Conservation (phyloP, 2,797 vertebrate genomes). For the Florisuga fusca region DNA sequence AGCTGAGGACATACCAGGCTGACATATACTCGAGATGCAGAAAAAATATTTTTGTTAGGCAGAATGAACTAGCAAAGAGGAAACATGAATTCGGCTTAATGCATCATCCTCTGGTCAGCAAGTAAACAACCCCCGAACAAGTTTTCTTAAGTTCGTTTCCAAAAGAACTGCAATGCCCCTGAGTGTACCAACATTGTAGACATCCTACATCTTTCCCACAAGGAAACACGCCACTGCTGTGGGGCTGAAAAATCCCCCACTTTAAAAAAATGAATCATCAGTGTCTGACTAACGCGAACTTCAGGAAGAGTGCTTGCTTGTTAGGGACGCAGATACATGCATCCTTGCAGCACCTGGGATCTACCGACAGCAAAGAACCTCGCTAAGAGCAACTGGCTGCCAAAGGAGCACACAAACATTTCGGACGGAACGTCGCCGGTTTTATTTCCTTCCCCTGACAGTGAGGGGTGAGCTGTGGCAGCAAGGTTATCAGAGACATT, state of each 20-base stretch:
- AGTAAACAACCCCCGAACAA: background rate
- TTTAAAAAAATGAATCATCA: background rate
- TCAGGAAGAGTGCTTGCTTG: rapidly evolving
- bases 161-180: rapidly evolving
- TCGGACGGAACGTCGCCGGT: no score
- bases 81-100: background rate
- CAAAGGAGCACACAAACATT: background rate
- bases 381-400: background rate
- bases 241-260: background rate
- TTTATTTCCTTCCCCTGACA: no score
- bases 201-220: rapidly evolving
- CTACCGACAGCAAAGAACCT: rapidly evolving
- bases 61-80: background rate
- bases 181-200: rapidly evolving
- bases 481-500: rapidly evolving
- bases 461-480: background rate
- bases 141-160: background rate
- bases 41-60: background rate
- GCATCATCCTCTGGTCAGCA: background rate
- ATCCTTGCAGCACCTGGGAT: background rate
- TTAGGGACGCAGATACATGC: rapidly evolving
- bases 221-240: background rate
- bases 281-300: rapidly evolving
- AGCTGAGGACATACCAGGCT: background rate
- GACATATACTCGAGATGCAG: rapidly evolving